Percentiles rank a stretch among this genome's conserved stretches.
Evolutionary conservation across 2,797 vertebrate genomes (phyloP).

Genomic region (Tragopan temminckii): DNA sequence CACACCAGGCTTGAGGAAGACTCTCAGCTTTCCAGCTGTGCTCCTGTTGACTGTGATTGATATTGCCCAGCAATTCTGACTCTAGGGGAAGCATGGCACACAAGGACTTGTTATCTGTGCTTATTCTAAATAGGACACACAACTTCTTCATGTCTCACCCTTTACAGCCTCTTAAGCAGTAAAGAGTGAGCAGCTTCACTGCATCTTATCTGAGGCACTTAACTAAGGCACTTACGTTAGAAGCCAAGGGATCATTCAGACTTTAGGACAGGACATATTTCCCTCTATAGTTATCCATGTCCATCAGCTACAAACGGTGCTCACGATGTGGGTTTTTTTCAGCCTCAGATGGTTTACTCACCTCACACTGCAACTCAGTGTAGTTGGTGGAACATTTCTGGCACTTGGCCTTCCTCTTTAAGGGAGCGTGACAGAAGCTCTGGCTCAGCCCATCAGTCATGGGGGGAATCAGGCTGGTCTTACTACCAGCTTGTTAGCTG

Average conservation of each 20-base stretch:
- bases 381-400: background rate
- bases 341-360: background rate
- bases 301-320: background rate
- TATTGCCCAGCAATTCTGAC: background rate
- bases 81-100: background rate
- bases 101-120: accelerated
- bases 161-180: background rate
- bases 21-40: background rate
- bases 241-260: background rate
- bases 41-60: background rate
- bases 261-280: background rate
- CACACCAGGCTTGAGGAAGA: background rate
- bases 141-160: background rate
- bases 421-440: background rate
- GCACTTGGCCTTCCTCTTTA: background rate
- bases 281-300: accelerated
- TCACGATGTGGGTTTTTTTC: background rate
- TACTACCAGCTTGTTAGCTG: background rate
- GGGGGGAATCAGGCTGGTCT: background rate
- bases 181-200: background rate
- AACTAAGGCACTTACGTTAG: background rate
- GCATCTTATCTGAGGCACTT: background rate
- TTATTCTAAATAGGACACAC: background rate
- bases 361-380: background rate
- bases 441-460: background rate